phyloP scores from a whole-genome alignment of 1,140 invertebrate genomes.

The Calliphora vicina region DNA sequence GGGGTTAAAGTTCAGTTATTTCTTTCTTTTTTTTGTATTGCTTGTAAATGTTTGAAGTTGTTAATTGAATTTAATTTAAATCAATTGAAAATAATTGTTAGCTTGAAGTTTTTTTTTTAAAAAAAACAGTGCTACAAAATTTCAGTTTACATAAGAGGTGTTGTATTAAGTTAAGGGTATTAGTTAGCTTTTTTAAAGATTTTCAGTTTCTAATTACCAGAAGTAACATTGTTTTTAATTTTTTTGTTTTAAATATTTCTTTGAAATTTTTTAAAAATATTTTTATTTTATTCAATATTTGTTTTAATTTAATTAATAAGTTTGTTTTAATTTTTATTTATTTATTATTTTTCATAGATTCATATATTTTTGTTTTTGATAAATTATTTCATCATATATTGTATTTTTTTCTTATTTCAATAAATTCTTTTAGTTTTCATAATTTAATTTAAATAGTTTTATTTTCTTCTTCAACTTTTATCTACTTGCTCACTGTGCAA shows the following conservation, averaged over 20 bases:
- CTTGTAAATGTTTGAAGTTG: background rate
- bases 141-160: too few relatives aligned
- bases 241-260: background rate
- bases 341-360: background rate
- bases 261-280: background rate
- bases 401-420: background rate
- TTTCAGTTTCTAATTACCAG: background rate
- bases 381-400: background rate
- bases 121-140: background rate
- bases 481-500: conserved; percentile 31
- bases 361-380: background rate
- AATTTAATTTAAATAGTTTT: conserved; percentile 16
- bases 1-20: background rate
- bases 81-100: conserved; percentile 28
- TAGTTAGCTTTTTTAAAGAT: background rate
- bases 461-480: background rate
- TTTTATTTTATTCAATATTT: background rate
- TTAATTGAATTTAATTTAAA: conserved; percentile 31
- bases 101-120: conserved; percentile 12
- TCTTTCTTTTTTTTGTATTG: background rate
- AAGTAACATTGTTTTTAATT: background rate
- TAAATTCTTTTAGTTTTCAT: background rate
- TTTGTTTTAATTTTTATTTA: background rate
- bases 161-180: too few relatives aligned
- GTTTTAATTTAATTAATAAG: background rate